A percentile compares a stretch with the other conserved stretches of the same genome.
Conservation (phyloP, 2,888 invertebrate genomes). For the Campoletis raptor region DNA sequence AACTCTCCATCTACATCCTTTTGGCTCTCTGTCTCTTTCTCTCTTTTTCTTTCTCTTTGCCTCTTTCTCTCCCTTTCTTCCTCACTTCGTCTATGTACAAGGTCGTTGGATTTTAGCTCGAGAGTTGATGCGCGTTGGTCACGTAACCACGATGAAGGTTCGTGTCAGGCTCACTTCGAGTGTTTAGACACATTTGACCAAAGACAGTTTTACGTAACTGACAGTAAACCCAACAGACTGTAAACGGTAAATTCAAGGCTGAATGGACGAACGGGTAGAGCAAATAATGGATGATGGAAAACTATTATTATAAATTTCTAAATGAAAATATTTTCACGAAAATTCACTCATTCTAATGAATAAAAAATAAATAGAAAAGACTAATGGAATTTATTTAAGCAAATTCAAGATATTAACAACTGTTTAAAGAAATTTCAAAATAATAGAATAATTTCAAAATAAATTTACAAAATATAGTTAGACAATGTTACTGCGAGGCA, state of each 20-base stretch:
- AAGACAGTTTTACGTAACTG: slow-evolving; percentile 31
- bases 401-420: neutral
- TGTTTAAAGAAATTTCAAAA: neutral
- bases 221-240: slow-evolving; percentile 38
- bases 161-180: slow-evolving; percentile 26
- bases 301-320: neutral
- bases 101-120: slow-evolving; percentile 49
- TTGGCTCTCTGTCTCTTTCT: slow-evolving; percentile 6
- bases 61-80: neutral
- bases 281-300: neutral
- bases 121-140: slow-evolving; percentile 56
- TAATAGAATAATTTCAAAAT: neutral
- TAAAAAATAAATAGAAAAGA: neutral
- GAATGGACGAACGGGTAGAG: neutral
- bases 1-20: neutral
- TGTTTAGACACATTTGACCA: slow-evolving; percentile 34
- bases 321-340: neutral
- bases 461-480: neutral
- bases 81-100: slow-evolving; percentile 13
- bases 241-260: neutral
- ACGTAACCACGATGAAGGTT: slow-evolving; percentile 45
- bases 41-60: neutral
- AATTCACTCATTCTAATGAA: neutral
- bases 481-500: neutral
- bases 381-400: neutral